Conservation (phyloP, 2,113 vertebrate species). For the Hippoglossus stenolepis region DNA sequence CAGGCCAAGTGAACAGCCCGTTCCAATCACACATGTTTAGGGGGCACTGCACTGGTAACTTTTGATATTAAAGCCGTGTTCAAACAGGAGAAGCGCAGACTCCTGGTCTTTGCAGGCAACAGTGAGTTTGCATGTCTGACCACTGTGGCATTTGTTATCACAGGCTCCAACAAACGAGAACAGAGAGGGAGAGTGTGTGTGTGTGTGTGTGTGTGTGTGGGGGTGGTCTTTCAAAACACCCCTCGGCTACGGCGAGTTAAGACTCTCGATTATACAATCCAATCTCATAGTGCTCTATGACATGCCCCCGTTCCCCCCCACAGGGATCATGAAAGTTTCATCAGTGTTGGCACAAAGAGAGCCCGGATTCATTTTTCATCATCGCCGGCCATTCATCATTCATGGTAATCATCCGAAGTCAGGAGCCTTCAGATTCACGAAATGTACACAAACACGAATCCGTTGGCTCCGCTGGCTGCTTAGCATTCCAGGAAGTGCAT, state of each 20-base stretch:
- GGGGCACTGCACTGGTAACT: background rate
- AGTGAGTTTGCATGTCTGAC: background rate
- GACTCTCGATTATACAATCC: slow-evolving; percentile 48
- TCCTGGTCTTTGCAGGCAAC: background rate
- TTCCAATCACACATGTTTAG: no score
- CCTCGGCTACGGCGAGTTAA: slow-evolving; percentile 1
- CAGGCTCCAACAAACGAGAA: slow-evolving; percentile 8
- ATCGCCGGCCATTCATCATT: slow-evolving; percentile 54
- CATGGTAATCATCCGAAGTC: slow-evolving; percentile 57
- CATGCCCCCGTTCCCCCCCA: slow-evolving; percentile 28
- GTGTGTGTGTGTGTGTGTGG: no score
- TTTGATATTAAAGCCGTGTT: background rate
- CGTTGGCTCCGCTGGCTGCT: slow-evolving; percentile 12
- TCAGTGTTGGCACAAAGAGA: slow-evolving; percentile 55
- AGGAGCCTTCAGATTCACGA: slow-evolving; percentile 28
- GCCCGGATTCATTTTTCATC: slow-evolving; percentile 66
- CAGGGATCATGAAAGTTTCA: slow-evolving; percentile 66
- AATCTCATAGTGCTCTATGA: slow-evolving; percentile 39
- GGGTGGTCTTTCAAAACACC: slow-evolving; percentile 9
- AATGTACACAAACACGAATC: slow-evolving; percentile 36
- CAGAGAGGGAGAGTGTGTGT: background rate
- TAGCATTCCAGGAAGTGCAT: slow-evolving; percentile 20
- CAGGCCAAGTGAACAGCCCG: no score
- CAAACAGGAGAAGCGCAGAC: background rate
- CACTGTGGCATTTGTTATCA: slow-evolving; percentile 6